phyloP scores from a whole-genome alignment of 2,113 vertebrate species.

The Zosterops pallidus region DNA sequence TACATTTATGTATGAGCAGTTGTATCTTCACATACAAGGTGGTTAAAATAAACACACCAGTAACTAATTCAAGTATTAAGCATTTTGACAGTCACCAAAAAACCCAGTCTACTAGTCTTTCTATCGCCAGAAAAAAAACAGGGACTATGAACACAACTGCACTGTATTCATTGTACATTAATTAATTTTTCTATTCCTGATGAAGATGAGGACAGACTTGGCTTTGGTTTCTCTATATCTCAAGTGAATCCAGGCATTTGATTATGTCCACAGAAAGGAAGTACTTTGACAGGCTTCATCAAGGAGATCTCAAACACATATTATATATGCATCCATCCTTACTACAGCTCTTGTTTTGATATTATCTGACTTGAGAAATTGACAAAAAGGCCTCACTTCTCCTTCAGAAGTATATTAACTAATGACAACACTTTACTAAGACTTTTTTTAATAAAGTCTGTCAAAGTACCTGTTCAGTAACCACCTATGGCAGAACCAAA shows the following conservation, averaged over 20 bases:
- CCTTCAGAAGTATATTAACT: background rate
- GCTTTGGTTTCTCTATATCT: background rate
- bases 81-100: background rate
- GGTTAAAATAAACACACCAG: background rate
- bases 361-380: background rate
- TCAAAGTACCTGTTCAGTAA: background rate
- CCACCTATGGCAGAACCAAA: background rate
- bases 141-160: background rate
- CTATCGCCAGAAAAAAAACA: background rate
- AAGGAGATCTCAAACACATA: background rate
- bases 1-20: background rate
- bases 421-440: background rate
- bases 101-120: background rate
- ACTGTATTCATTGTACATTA: background rate
- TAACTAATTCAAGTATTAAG: background rate
- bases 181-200: background rate
- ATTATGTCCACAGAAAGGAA: background rate
- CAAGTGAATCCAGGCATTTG: background rate
- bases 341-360: background rate
- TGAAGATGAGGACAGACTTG: background rate
- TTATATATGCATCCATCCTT: background rate
- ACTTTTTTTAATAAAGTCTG: background rate
- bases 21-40: background rate
- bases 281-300: background rate
- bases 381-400: background rate